Base-by-base conservation (phyloP, 2,888 invertebrate genomes). In the Clepsis dumicolana region DNA sequence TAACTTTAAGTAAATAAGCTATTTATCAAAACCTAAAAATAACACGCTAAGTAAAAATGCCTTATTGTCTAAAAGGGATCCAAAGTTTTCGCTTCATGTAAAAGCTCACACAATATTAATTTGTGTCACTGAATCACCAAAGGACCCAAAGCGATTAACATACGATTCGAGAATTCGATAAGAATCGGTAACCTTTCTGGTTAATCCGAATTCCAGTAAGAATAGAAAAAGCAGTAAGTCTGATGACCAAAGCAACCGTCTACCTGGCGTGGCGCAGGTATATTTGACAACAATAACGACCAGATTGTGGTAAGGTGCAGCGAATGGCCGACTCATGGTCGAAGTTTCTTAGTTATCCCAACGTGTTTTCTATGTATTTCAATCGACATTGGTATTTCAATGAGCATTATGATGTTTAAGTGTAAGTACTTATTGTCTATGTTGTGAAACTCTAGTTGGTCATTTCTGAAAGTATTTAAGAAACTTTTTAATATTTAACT, bases 261-360 rank as follows among this genome's bases (percentile, higher is more conserved):
- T 67, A 67, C 67, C 67, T 67, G 57, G 29, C 65, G 60, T 60
- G 44, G 41, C 67, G 67, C 67, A 67, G 67, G 67, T 67, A 67
- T 52, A 41, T 41, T 64, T 59, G 59, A 68, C 68, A 68, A 68
- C 68, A 68, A 68, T 68, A 64, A 41, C 62, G 38, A 53, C n/a
- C 50, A 41, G 65, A 44, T 41, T 60, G 64, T 64, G 63, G 68
- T 64, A 57, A 64, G 59, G 53, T 52, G 41, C 27, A 16, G 59
- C 53, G 32, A 63, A 68, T 38, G 52, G 59, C 50, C 52, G 59
- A 57, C 57, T 61, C 61, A 61, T 18, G 66, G 41, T 53, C n/a
- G 38, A 27, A n/a, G 50, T 14, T 18, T 21, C 50, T 14, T 24
- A 54, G 18, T 63, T 57, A 16, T 48, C 4, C 25, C 25, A 38